Evolutionary conservation across 2,113 vertebrate genomes (phyloP), one percentile per base, ranked within the genome.

Genomic region (Etia nguti): DNA sequence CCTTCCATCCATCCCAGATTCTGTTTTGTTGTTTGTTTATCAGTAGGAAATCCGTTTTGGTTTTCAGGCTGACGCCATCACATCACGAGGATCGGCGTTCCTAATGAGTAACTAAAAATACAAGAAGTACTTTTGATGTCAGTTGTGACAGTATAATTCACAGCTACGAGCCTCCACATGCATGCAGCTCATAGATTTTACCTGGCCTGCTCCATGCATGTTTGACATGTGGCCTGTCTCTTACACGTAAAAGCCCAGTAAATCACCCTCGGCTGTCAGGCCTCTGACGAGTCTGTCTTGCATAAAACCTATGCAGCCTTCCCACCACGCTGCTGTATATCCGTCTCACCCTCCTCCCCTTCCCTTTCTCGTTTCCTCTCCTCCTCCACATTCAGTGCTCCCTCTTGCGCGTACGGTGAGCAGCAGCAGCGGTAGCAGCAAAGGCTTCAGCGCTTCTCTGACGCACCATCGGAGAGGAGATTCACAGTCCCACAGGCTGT

Each of bases 391-490:
- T 79, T 87, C 93, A 90, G 81, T 91, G 92, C 94, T 95, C 90
- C 93, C 93, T 95, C 94, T 93, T 94, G 92, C 91, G 92, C 94
- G 93, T 92, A 62, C 94, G 82, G 82, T 34, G 90, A 90, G 93
- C 89, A 94, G 82, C 90, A 86, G 88, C 91, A 89, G 12, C 22
- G 8, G 88, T 93, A 84, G 89, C 93, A 77, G 86, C 87, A 80
- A 73, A 91, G 79, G 85, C 81, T 89, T 34, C 88, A 82, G 93
- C 93, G 91, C 91, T 91, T 91, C 84, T 93, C 94, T 94, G 94
- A 95, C 94, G 94, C 96, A 94, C 94, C 93, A 85, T 90, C 93
- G 38, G 87, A 89, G 90, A 94, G 88, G 92, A 95, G 93, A 94
- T 93, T 94, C 93, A 90, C 89, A 50, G 88, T 93, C 95, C 90